phyloP scores from a whole-genome alignment of 2,888 invertebrate species.

The Anorthoa munda region DNA sequence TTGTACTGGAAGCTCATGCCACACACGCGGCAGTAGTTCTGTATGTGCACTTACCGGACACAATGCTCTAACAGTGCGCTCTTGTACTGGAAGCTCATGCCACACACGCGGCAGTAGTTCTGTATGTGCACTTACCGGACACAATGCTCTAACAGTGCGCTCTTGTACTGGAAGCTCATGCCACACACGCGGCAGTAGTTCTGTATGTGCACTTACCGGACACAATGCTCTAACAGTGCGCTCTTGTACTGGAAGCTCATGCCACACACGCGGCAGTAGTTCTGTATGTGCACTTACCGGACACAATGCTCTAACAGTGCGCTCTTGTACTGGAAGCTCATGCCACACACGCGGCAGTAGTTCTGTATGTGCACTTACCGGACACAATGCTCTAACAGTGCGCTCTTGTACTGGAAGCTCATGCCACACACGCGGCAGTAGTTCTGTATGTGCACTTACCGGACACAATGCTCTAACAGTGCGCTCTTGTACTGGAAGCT shows the following conservation, averaged over 20 bases:
- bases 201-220: conserved; percentile 73
- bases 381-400: conserved; percentile 81
- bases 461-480: conserved; percentile 82
- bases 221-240: conserved; percentile 81
- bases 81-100: conserved; percentile 82
- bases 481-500: conserved; percentile 83
- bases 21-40: conserved; percentile 78
- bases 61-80: conserved; percentile 83
- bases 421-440: conserved; percentile 81
- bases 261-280: conserved; percentile 82
- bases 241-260: conserved; percentile 83
- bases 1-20: conserved; percentile 83
- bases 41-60: conserved; percentile 74
- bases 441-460: conserved; percentile 71
- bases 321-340: conserved; percentile 83
- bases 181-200: conserved; percentile 83
- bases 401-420: conserved; percentile 83
- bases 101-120: conserved; percentile 81
- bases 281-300: conserved; percentile 72
- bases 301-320: conserved; percentile 82
- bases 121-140: conserved; percentile 74
- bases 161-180: conserved; percentile 82
- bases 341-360: conserved; percentile 81
- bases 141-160: conserved; percentile 81
- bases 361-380: conserved; percentile 72